A percentile compares a stretch with the other conserved stretches of the same genome.
Evolutionary conservation across 2,888 invertebrate species (phyloP).

Genomic region (Lissonota sp.): DNA sequence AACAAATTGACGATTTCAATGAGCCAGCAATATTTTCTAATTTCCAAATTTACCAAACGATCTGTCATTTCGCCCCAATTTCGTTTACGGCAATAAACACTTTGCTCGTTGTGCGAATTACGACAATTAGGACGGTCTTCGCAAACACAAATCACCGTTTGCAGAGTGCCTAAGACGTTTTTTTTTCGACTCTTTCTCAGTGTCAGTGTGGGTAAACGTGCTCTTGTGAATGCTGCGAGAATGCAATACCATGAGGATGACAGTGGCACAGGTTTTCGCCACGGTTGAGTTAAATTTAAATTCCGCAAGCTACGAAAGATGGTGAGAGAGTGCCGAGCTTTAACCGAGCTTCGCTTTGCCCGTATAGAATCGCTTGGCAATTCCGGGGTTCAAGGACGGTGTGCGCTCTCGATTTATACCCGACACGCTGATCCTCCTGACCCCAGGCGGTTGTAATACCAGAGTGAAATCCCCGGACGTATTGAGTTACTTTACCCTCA

Average conservation of each 20-base stretch:
- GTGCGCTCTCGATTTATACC: constrained; percentile 68
- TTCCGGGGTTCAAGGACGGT: constrained; percentile 75
- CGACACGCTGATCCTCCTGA: constrained; percentile 70
- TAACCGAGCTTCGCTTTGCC: constrained; percentile 59
- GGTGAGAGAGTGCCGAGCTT: constrained; percentile 52
- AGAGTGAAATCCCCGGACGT: constrained; percentile 54
- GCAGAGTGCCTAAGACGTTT: constrained; percentile 43
- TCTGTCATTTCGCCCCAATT: too few relatives aligned
- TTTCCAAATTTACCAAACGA: too few relatives aligned
- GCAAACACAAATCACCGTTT: constrained; percentile 52
- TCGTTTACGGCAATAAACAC: too few relatives aligned
- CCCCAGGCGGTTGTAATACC: constrained; percentile 54
- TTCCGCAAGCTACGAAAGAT: constrained; percentile 60
- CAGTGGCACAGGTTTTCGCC: constrained; percentile 69
- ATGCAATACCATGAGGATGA: constrained; percentile 37
- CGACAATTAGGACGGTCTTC: constrained; percentile 9
- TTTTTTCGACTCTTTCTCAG: constrained; percentile 29
- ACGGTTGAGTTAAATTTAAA: constrained; percentile 73
- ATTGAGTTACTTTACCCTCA: constrained; percentile 63
- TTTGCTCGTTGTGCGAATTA: too few relatives aligned
- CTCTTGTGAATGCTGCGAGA: constrained; percentile 29
- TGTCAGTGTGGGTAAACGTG: constrained; percentile 42
- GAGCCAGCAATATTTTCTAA: too few relatives aligned
- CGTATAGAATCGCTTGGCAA: constrained; percentile 49
- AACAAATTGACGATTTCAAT: too few relatives aligned